These are phyloP conservation scores for Pogoniulus pusillus DNA, from an alignment of 2,797 vertebrate species.

Conservation along the genomic window DNA sequence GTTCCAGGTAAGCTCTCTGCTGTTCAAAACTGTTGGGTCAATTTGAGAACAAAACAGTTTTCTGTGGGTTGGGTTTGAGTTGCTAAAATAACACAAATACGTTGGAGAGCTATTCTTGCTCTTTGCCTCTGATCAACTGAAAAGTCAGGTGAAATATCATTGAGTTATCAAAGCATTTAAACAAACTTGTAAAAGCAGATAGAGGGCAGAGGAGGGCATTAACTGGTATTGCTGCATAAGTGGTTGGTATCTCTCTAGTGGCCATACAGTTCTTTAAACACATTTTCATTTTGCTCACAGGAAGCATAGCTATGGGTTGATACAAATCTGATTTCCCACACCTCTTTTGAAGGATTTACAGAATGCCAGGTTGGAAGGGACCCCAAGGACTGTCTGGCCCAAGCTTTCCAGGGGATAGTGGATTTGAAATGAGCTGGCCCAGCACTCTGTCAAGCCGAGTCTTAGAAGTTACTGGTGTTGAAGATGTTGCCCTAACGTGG, in stretches of 20 bases:
- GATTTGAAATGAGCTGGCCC: no score
- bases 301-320: background rate
- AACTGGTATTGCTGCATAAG: background rate
- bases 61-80: background rate
- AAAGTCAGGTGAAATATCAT: background rate
- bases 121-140: background rate
- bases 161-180: background rate
- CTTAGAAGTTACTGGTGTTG: no score
- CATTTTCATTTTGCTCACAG: background rate
- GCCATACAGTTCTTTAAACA: background rate
- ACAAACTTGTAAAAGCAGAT: background rate
- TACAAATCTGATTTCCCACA: background rate
- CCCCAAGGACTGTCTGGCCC: no score
- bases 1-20: slow-evolving; percentile 84
- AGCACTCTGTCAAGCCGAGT: no score
- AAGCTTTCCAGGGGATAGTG: no score
- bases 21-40: background rate
- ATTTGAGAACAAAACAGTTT: background rate
- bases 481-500: no score
- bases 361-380: no score
- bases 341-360: background rate
- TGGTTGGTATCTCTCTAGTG: background rate
- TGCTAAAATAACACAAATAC: background rate
- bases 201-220: background rate
- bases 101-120: background rate